Base-by-base conservation (phyloP, 2,797 vertebrate genomes). In the Oreonectes daqikongensis region DNA sequence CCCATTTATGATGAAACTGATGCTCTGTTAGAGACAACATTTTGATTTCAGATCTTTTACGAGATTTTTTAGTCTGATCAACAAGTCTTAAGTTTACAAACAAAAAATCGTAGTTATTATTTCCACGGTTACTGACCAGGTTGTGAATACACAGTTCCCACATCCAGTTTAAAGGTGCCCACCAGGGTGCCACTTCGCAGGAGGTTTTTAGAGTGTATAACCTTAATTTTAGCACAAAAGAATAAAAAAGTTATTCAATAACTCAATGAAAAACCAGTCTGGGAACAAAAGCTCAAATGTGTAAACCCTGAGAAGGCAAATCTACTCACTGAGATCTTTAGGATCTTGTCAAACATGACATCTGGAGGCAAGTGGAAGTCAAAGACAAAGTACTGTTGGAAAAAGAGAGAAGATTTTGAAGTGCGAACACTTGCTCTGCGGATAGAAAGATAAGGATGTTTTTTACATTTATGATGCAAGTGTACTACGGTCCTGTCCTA, bases 1-100 rank as follows among this genome's bases (percentile, higher is more conserved):
- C 97, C 97, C 97, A 99, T 82, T 97, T 98, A 91, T 98, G 97
- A 85, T 97, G 94, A 90, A 98, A 99, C 89, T 98, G 96, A 84
- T 99, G 97, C 60, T 98, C 97, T 99, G 88, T 0, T 60, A 72
- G 17, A 65, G n/a, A 53, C 10, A 64, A 9, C 9, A 22, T 44
- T 10, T 5, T 30, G 2, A 42, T 1, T 60, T n/a, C 26, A 26
- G 40, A 8, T 35, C 9, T 10, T 35, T 35, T 9, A 35, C 10
- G 1, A 0, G 35, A 35, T 35, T 35, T 42, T 48, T 15, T 42
- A 15, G 4, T 42, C n/a, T n/a, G n/a, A n/a, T n/a, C n/a, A n/a
- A n/a, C 11, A 42, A 46, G 12, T 14, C 15, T 46, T 46, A 50
- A 7, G 11, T 20, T 69, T 7, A 14, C 5, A 40, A n/a, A 79